Conservation (phyloP, 2,113 vertebrate species). For the Anseranas semipalmata region DNA sequence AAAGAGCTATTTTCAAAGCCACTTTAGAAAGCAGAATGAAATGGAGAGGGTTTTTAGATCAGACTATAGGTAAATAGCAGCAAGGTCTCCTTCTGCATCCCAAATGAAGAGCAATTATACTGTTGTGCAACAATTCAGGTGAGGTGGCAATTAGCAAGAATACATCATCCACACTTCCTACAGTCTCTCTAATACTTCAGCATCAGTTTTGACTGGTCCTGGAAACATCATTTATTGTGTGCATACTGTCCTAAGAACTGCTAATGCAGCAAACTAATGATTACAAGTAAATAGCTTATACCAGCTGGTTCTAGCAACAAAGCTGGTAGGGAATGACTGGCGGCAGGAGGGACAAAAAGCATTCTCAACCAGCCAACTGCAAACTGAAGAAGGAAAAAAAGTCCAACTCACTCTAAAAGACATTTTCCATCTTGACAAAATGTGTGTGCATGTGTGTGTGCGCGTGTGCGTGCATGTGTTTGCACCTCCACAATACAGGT, state of each 20-base stretch:
- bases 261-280: neutral
- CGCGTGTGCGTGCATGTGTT: fast-evolving
- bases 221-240: neutral
- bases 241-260: neutral
- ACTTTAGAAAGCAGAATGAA: neutral
- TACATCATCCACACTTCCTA: neutral
- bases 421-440: neutral
- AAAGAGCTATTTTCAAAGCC: neutral
- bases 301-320: neutral
- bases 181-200: neutral
- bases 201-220: neutral
- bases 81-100: neutral
- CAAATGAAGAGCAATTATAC: neutral
- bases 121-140: neutral
- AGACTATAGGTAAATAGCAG: neutral
- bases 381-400: neutral
- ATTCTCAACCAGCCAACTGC: neutral
- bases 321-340: neutral
- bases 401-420: neutral
- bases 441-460: fast-evolving
- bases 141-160: neutral
- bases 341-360: neutral
- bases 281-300: neutral
- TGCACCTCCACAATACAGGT: neutral
- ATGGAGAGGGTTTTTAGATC: neutral